Conservation (phyloP, 2,888 invertebrate genomes). For the Nudaria mundana region DNA sequence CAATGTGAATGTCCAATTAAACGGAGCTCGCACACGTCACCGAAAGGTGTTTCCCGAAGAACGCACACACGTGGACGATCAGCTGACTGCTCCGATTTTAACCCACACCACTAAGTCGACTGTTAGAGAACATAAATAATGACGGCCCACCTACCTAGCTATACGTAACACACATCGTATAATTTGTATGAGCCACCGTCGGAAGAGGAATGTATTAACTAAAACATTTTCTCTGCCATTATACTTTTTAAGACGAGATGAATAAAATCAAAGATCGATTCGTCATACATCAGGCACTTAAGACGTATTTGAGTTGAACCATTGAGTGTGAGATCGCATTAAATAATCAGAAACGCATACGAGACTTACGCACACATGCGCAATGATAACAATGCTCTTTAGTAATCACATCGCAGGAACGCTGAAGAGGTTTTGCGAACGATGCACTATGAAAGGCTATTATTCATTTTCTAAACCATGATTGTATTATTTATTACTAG, state of each 20-base stretch:
- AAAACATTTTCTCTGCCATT: conserved; percentile 61
- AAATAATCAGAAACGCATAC: conserved; percentile 69
- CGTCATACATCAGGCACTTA: conserved; percentile 50
- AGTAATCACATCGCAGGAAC: conserved; percentile 22
- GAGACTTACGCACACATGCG: conserved; percentile 56
- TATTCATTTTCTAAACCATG: not conserved
- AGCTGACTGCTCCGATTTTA: conserved; percentile 82
- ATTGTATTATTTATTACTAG: no score
- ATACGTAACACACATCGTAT: conserved; percentile 76
- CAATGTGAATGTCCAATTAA: conserved; percentile 80
- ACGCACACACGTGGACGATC: conserved; percentile 69
- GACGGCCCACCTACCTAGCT: conserved; percentile 79
- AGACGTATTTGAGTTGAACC: conserved; percentile 48
- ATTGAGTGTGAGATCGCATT: conserved; percentile 66
- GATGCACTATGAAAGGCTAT: conserved; percentile 5
- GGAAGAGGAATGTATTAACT: conserved; percentile 69
- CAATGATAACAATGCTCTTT: conserved; percentile 48
- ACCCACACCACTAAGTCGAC: conserved; percentile 74
- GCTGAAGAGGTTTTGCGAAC: conserved; percentile 17
- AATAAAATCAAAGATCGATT: conserved; percentile 61
- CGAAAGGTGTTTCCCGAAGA: conserved; percentile 82
- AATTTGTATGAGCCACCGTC: conserved; percentile 75
- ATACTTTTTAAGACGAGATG: conserved; percentile 59
- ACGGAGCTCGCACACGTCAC: conserved; percentile 78
- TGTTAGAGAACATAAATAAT: conserved; percentile 82